These are phyloP conservation scores for Gymnarchus niloticus DNA, from an alignment of 2,113 vertebrate genomes.

Conservation along the genomic window DNA sequence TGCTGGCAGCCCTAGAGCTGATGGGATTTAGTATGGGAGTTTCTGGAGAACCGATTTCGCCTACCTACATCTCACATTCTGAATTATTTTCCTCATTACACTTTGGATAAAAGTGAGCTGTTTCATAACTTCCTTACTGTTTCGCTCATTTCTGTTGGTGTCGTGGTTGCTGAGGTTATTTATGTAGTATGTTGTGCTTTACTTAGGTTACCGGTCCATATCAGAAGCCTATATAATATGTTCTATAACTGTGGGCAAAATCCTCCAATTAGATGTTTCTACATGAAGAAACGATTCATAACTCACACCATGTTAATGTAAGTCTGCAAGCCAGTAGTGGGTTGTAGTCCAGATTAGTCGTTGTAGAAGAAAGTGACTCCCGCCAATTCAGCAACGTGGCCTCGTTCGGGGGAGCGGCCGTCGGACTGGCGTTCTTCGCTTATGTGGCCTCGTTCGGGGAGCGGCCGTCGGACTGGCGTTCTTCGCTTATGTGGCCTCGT, in stretches of 20 bases:
- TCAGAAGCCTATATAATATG: neutral
- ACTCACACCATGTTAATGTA: neutral
- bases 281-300: neutral
- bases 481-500: too few species aligned
- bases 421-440: neutral
- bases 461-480: neutral
- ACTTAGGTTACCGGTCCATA: too few species aligned
- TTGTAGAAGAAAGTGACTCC: neutral
- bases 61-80: neutral
- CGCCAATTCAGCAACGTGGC: too few species aligned
- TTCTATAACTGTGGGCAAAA: neutral
- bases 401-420: neutral
- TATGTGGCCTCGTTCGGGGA: too few species aligned
- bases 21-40: neutral
- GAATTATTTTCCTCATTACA: neutral
- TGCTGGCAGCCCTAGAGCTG: neutral
- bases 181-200: neutral
- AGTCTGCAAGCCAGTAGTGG: neutral
- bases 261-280: neutral
- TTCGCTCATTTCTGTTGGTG: neutral
- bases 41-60: neutral
- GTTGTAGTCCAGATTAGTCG: neutral
- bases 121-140: neutral
- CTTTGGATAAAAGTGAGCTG: neutral
- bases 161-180: neutral